A percentile compares a stretch with the other conserved stretches of the same genome.
phyloP scores from a whole-genome alignment of 2,888 invertebrate species.

The Tetropium fuscum region DNA sequence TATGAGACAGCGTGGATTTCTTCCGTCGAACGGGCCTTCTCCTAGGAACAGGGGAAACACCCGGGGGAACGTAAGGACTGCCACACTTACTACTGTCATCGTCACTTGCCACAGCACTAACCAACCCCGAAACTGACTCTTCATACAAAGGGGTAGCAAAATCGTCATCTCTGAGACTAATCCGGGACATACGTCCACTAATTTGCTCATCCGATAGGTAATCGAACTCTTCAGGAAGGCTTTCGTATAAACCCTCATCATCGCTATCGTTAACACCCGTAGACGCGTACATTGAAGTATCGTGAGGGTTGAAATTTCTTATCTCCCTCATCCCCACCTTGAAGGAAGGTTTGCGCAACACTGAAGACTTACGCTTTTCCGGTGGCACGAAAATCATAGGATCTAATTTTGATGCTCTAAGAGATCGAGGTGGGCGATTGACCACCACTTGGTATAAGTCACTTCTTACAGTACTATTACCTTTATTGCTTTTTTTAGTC shows the following conservation, averaged over 20 bases:
- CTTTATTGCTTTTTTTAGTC: slow-evolving; percentile 48
- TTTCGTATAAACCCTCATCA: slow-evolving; percentile 68
- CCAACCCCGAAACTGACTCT: slow-evolving; percentile 36
- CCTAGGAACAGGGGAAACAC: slow-evolving; percentile 63
- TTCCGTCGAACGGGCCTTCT: slow-evolving; percentile 64
- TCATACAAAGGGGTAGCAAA: slow-evolving; percentile 53
- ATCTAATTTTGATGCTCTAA: slow-evolving; percentile 66
- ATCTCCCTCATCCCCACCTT: slow-evolving; percentile 67
- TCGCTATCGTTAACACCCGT: slow-evolving; percentile 54
- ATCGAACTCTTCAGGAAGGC: slow-evolving; percentile 67
- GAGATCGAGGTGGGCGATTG: slow-evolving; percentile 66
- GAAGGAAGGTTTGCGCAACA: slow-evolving; percentile 64
- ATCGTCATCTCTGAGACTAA: slow-evolving; percentile 57
- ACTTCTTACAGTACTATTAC: slow-evolving; percentile 50
- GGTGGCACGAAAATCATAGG: slow-evolving; percentile 76
- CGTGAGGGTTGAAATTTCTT: slow-evolving; percentile 64
- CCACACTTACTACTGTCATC: slow-evolving; percentile 52
- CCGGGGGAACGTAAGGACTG: slow-evolving; percentile 62
- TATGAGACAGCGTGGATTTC: slow-evolving; percentile 63
- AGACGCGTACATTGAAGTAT: slow-evolving; percentile 62
- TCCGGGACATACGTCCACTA: slow-evolving; percentile 59
- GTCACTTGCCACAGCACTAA: slow-evolving; percentile 49
- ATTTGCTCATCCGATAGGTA: slow-evolving; percentile 57
- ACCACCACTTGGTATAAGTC: slow-evolving; percentile 70
- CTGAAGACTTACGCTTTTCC: slow-evolving; percentile 69